Evolutionary conservation across 2,888 invertebrate species (phyloP).

Genomic region (Leucozona laternaria): DNA sequence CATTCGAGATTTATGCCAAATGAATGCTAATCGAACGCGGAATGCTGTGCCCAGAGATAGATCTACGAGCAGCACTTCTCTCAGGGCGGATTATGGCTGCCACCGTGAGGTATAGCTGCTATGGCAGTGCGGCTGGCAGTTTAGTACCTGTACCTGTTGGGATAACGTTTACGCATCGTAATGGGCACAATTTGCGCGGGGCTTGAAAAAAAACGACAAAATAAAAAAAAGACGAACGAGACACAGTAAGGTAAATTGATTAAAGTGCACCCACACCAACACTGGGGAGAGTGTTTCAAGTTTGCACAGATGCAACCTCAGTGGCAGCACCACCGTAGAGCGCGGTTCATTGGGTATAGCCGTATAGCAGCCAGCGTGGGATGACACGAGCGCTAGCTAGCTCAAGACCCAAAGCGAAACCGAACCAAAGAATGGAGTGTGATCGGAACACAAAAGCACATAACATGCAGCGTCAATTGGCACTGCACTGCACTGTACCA

Average conservation of each 20-base stretch:
- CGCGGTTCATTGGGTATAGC: constrained; percentile 20
- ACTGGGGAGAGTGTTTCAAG: constrained; percentile 52
- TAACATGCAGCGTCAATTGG: constrained; percentile 73
- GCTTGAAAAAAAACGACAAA: background rate
- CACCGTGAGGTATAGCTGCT: constrained; percentile 4
- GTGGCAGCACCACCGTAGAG: constrained; percentile 29
- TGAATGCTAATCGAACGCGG: constrained; percentile 75
- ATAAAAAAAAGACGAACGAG: constrained; percentile 37
- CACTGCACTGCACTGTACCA: background rate
- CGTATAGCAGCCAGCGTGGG: constrained; percentile 54
- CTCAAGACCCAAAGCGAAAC: constrained; percentile 30
- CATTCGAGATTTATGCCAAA: constrained; percentile 74
- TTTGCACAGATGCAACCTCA: constrained; percentile 68
- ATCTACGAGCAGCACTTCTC: constrained; percentile 66
- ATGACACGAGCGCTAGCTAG: constrained; percentile 47
- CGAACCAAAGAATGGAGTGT: constrained; percentile 59
- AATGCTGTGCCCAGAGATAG: constrained; percentile 64
- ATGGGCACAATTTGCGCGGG: constrained; percentile 69
- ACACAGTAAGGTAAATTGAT: constrained; percentile 70
- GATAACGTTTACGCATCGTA: constrained; percentile 72
- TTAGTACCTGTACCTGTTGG: constrained; percentile 47
- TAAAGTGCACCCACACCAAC: constrained; percentile 71
- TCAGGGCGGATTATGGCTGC: constrained; percentile 53
- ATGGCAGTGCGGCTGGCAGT: background rate
- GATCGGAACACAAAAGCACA: constrained; percentile 71